phyloP scores from a whole-genome alignment of 2,113 vertebrate species.

The Etheostoma cragini region DNA sequence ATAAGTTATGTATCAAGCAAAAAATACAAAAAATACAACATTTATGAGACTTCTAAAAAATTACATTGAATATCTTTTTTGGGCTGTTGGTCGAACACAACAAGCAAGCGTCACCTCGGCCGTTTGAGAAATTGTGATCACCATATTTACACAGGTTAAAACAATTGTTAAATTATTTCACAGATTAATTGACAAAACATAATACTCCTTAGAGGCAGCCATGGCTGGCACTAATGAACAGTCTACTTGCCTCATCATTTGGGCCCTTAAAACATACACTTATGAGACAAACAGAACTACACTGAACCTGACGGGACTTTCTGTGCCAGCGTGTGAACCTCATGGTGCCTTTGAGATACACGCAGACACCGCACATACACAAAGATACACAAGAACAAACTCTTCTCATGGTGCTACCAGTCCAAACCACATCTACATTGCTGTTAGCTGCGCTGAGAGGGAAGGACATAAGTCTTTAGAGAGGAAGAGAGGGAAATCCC shows the following conservation, averaged over 20 bases:
- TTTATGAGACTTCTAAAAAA: background rate
- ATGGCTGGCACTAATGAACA: conserved; percentile 15
- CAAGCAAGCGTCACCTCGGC: background rate
- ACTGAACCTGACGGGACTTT: conserved; percentile 14
- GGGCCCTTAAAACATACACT: conserved; percentile 12
- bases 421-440: conserved; percentile 50
- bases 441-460: conserved; percentile 25
- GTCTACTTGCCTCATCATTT: conserved; percentile 2
- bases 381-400: conserved; percentile 54
- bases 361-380: background rate
- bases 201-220: background rate
- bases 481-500: conserved; percentile 53
- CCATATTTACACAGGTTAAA: background rate
- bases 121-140: background rate
- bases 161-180: background rate
- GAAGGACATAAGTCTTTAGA: conserved; percentile 54
- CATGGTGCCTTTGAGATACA: conserved; percentile 56
- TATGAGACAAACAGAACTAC: conserved; percentile 4
- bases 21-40: background rate
- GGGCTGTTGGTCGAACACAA: background rate
- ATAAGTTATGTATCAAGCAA: background rate
- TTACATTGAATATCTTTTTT: background rate
- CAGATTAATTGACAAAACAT: background rate
- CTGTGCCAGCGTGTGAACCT: conserved; percentile 42
- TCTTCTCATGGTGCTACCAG: conserved; percentile 65